Base-by-base conservation (phyloP, 2,888 invertebrate species). In the Trichopria drosophilae region DNA sequence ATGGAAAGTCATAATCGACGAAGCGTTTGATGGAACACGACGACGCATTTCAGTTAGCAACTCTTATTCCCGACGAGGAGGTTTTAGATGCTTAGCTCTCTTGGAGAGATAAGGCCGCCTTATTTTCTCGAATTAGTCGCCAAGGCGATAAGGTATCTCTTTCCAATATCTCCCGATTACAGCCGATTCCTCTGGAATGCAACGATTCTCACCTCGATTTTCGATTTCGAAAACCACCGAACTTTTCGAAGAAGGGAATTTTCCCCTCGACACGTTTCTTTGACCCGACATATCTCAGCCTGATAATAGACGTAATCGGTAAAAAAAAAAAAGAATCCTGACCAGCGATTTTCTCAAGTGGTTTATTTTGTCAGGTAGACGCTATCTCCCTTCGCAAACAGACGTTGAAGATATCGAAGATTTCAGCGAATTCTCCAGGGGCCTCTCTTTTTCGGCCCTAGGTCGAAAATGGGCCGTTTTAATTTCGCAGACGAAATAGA, bases 291-390 rank as follows among this genome's bases (percentile, higher is more conserved):
- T 45, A 53, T 46, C 45, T 35, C 50, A 59, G 55, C 51, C 59
- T 60, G 69, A 71, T 71, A 69, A 66, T 61, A 51, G 46, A 54
- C 50, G 61, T 64, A 64, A 68, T 66, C 65, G 62, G 63, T 60
- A 61, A 62, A 55, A 61, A 56, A 66, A 62, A n/a, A 65, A 68
- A 69, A 58, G 65, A 61, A 64, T 67, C 65, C 64, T 60, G 61
- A 53, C 61, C 60, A 65, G 60, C 60, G 57, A 49, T 62, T 62
- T 61, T 68, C 66, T 70, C 50, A 69, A 73, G 72, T 71, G 70
- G 64, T 72, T 72, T 72, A 73, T 73, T 72, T 72, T 72, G 69
- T 66, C 67, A 65, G 59, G 60, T 60, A 57, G 45, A 42, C 37
- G 46, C 51, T 63, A 62, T 64, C 59, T 69, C 62, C 55, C 57